Evolutionary conservation across 2,888 invertebrate genomes (phyloP), one percentile per base, ranked within the genome.

Genomic region (Pedicia rivosa): DNA sequence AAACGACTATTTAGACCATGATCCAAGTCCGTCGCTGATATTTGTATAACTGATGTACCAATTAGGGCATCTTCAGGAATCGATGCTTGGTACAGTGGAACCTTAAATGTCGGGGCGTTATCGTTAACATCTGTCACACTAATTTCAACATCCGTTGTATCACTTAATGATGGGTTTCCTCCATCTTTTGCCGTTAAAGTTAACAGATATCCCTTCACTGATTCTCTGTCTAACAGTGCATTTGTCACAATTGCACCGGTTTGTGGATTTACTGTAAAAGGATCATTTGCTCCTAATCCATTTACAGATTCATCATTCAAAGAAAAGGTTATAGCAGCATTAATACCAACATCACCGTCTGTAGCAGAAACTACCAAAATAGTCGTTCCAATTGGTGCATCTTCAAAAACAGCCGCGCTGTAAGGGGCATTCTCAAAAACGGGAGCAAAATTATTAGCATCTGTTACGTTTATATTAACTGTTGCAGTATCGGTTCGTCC

Each of bases 91-190:
- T 92, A 92, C 4, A 80, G 66, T 0, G 78, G 71, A 42, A 80
- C 78, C 46, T 79, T 79, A 58, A 95, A 95, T 1, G 72, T 67
- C 0, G 95, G 95, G 5, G 82, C 74, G 54, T 94, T 92, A 54
- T 98, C 97, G 54, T 98, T 98, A 0, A 94, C 88, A 55, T 98
- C 98, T 0, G 83, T 81, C 0, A 98, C 79, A 1, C 86, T 80
- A 46, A 98, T 88, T 57, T 95, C 92, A 0, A 98, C 82, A 50
- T 92, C 91, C 0, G 95, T 94, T 0, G 90, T 91, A 52, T 95
- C 94, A 2, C 86, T 83, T 12, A 91, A 63, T 0, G 90, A 76
- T 1, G 94, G 94, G 26, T 74, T 73, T 2, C 97, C 97, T 2
- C 91, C 88, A 57, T 97, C 97, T 43, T 76, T 74, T 0, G 94